phyloP scores from a whole-genome alignment of 2,888 invertebrate genomes.

The Yponomeuta plumbellus region DNA sequence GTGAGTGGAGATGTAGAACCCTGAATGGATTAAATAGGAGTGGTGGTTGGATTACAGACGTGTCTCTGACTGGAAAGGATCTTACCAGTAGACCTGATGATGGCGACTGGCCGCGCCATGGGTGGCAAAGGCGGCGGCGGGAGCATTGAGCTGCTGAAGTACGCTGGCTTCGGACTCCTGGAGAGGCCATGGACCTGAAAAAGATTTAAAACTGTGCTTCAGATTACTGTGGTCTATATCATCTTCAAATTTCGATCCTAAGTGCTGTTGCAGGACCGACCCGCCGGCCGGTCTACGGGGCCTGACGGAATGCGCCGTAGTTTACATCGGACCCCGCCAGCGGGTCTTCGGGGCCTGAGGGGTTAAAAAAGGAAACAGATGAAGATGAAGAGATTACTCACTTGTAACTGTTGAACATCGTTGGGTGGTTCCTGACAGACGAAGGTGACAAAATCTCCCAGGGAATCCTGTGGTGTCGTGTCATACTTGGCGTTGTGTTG shows the following conservation, averaged over 20 bases:
- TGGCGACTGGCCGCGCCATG: conserved; percentile 97
- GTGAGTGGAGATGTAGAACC: no score
- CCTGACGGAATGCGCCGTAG: no score
- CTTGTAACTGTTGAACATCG: conserved; percentile 84
- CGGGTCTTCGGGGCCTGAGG: not conserved
- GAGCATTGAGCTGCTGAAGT: conserved; percentile 93
- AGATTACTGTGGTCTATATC: no score
- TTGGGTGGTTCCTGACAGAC: conserved; percentile 96
- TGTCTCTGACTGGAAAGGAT: conserved; percentile 15
- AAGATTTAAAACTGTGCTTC: not conserved
- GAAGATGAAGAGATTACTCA: conserved; percentile 32
- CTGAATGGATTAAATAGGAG: conserved; percentile 16
- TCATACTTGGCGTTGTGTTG: conserved; percentile 81
- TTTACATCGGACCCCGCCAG: no score
- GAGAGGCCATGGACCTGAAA: conserved; percentile 72
- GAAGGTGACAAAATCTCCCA: conserved; percentile 97
- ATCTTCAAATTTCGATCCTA: no score
- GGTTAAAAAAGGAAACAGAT: not conserved
- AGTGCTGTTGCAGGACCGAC: no score
- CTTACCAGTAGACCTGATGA: conserved; percentile 91
- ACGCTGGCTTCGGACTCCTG: conserved; percentile 86
- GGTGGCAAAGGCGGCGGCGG: conserved; percentile 97
- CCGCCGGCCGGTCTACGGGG: no score
- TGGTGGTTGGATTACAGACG: conserved; percentile 35
- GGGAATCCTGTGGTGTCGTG: conserved; percentile 86